These are phyloP conservation scores for Drusus annulatus DNA, from an alignment of 1,140 invertebrate genomes.

Conservation along the genomic window DNA sequence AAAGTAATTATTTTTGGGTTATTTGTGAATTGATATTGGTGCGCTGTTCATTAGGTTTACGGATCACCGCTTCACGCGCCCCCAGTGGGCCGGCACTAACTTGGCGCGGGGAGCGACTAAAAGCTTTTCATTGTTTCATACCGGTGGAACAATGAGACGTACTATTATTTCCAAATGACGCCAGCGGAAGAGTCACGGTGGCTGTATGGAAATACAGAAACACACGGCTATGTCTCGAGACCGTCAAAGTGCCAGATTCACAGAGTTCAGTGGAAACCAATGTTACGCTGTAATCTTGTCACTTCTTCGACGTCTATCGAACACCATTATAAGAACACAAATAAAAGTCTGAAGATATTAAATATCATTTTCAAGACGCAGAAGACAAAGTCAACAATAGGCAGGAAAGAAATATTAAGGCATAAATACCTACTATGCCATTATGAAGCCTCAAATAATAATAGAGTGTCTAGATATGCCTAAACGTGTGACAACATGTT, in stretches of 20 bases:
- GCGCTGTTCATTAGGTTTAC: too few species aligned
- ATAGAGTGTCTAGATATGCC: too few species aligned
- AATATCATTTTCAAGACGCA: background rate
- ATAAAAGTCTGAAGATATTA: background rate
- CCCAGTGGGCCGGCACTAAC: background rate
- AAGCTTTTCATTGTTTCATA: slow-evolving; percentile 60
- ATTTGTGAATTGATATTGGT: too few species aligned
- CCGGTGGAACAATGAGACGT: slow-evolving; percentile 52
- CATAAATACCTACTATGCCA: too few species aligned
- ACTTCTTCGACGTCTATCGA: background rate
- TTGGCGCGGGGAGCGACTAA: slow-evolving; percentile 42
- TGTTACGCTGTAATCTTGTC: background rate
- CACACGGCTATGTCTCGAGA: background rate
- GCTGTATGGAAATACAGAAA: slow-evolving; percentile 5
- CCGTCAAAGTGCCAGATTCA: slow-evolving; percentile 18
- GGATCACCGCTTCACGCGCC: background rate
- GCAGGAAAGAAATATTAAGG: too few species aligned
- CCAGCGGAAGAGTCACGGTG: slow-evolving; percentile 7
- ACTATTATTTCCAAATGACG: slow-evolving; percentile 30
- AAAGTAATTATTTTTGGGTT: too few species aligned
- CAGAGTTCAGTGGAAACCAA: background rate
- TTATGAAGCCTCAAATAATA: too few species aligned
- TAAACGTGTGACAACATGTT: too few species aligned
- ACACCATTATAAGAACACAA: background rate
- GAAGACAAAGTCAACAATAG: too few species aligned